Evolutionary conservation across 2,888 invertebrate species (phyloP), one percentile per base, ranked within the genome.

Genomic region (Drosophila suboccidentalis): DNA sequence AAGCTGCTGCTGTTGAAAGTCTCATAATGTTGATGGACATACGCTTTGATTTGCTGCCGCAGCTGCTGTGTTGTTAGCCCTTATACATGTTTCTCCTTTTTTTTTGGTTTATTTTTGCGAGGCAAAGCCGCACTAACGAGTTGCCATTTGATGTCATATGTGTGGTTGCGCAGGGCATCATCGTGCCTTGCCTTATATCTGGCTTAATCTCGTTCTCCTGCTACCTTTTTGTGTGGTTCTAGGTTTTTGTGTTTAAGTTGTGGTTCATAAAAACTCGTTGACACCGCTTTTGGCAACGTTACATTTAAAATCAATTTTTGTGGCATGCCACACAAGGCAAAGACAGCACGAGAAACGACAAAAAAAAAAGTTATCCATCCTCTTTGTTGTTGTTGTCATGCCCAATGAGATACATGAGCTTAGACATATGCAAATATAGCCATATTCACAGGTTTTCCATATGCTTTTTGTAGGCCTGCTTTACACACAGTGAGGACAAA

Each of bases 1-100:
- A 70, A 53, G 50, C 61, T 59, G 34, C 32, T 67, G 66, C 64
- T 78, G 78, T 66, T 75, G 65, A 78, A 78, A 81, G 71, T 74
- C 89, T 71, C 89, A 82, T 86, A 87, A 89, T 75, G 88, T 76
- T 89, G 86, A 89, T 80, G 86, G 90, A 89, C 90, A 89, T 75
- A 78, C 88, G 74, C 89, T 89, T 86, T 86, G 86, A 86, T 87
- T 89, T 89, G 80, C 75, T 72, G 58, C 51, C 59, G 47, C 59
- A 59, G 47, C 58, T 44, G 61, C 51, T 66, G 67, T 39, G 46
- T 54, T 70, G 69, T 73, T 62, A 53, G 61, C 59, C 38, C 19
- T 39, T 26, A 38, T 17, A 36, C n/a, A n/a, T n/a, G n/a, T 63
- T 8, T 29, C 44, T 65, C 34, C 32, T 15, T 15, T 79, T 72